Evolutionary conservation across 2,797 vertebrate genomes (phyloP), one percentile per base, ranked within the genome.

Genomic region (Molothrus aeneus): DNA sequence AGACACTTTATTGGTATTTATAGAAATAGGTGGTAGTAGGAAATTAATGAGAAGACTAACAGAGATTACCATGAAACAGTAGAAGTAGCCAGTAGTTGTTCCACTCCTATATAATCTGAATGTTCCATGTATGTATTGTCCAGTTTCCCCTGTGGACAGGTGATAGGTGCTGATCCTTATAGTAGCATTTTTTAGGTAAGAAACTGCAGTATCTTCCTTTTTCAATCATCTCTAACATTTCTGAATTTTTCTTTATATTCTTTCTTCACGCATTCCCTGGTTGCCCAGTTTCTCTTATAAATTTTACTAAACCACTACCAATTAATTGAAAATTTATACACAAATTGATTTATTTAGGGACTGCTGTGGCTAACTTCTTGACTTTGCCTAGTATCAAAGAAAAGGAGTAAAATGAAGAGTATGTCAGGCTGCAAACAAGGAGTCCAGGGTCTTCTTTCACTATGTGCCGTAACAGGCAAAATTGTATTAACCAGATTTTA

Each of bases 401-500:
- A 91, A 63, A 84, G 40, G 10, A 54, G 29, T 38, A 88, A 91
- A 93, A 81, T 69, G 11, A 59, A 36, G 17, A 13, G 57, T 12
- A 63, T 9, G 8, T n/a, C 73, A 70, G 2, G 11, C 6, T 84
- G 28, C n/a, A 83, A 78, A 47, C 32, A 91, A 93, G 80, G 6
- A 80, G 77, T 21, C 48, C 45, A 66, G 8, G 4, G 21, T 86
- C 88, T 90, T 95, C 29, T 93, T 97, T 96, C 78, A 80, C n/a
- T 66, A 22, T 24, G 6, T 24, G 6, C 9, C 51, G 50, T 32
- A 80, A 69, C 14, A 13, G 36, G 7, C n/a, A 84, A 92, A 86
- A 57, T 9, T 29, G 80, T 95, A 64, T 78, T 86, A 72, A 45
- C 34, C 72, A 91, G 57, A 95, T 88, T 83, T 81, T 87, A 28